Conservation (phyloP, 2,797 vertebrate genomes). For the Schizopygopsis malacanthus region DNA sequence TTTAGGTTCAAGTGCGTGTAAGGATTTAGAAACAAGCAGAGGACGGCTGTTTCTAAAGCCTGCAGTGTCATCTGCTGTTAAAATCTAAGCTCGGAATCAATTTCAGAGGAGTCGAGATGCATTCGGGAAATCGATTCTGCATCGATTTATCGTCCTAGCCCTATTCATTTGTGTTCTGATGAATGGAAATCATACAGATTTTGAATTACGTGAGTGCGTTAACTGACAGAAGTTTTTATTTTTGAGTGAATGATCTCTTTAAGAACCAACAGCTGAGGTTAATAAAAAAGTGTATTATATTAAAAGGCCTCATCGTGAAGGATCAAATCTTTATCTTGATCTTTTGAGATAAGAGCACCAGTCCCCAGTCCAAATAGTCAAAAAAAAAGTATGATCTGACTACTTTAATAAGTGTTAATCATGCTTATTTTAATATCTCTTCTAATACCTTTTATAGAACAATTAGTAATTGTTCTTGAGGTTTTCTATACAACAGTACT, state of each 20-base stretch:
- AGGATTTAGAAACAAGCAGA: too few relatives aligned
- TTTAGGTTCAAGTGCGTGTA: too few relatives aligned
- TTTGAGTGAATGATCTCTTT: not conserved
- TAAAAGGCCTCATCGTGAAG: not conserved
- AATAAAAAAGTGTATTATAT: not conserved
- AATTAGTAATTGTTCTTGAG: not conserved
- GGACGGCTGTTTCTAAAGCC: too few relatives aligned
- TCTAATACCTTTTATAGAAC: not conserved
- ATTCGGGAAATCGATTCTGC: too few relatives aligned
- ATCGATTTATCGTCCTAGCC: too few relatives aligned
- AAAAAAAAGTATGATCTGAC: not conserved
- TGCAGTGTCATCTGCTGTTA: too few relatives aligned
- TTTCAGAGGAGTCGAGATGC: too few relatives aligned
- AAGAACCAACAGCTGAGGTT: not conserved
- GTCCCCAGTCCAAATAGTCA: not conserved
- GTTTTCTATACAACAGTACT: not conserved
- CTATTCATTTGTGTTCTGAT: not conserved
- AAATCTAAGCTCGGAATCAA: too few relatives aligned
- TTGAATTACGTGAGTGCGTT: not conserved
- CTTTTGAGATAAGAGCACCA: not conserved
- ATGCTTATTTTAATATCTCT: not conserved
- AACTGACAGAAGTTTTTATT: not conserved
- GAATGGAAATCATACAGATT: not conserved
- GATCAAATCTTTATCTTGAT: not conserved
- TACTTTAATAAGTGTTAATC: not conserved